Percentiles rank a stretch among this genome's conserved stretches.
Evolutionary conservation across 2,113 vertebrate genomes (phyloP).

Genomic region (Thamnophis sirtalis): DNA sequence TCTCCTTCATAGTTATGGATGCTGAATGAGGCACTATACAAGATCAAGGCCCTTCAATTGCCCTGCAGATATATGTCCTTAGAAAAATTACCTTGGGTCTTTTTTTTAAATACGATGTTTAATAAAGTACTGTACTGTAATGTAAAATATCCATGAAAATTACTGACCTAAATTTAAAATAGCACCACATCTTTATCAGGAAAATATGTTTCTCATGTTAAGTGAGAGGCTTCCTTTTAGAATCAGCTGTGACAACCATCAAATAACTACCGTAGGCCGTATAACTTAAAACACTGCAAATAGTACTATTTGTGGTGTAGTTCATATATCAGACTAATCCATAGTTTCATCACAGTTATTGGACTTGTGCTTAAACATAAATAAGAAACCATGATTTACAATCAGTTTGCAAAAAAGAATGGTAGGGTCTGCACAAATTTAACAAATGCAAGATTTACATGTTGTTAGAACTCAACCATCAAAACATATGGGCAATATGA

Average conservation of each 20-base stretch:
- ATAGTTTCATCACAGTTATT: background rate
- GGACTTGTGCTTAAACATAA: background rate
- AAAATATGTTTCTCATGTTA: background rate
- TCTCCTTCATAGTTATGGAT: no score
- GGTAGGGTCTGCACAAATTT: background rate
- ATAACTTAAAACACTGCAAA: background rate
- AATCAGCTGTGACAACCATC: background rate
- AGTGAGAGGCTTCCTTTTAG: background rate
- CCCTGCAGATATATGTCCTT: no score
- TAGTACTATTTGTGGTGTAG: background rate
- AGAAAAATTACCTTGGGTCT: background rate
- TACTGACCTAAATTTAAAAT: background rate
- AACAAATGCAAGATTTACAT: background rate
- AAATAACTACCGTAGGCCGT: background rate
- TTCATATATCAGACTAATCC: background rate
- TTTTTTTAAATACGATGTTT: background rate
- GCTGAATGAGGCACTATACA: no score
- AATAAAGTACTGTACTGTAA: background rate
- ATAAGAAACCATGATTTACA: background rate
- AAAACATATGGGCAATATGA: background rate
- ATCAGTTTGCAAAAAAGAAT: background rate
- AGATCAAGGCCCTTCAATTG: no score
- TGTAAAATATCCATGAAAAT: background rate
- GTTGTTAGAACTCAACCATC: background rate
- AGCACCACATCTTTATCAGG: background rate